Conservation (phyloP, 2,797 vertebrate species). For the Pseudochromis fuscus region DNA sequence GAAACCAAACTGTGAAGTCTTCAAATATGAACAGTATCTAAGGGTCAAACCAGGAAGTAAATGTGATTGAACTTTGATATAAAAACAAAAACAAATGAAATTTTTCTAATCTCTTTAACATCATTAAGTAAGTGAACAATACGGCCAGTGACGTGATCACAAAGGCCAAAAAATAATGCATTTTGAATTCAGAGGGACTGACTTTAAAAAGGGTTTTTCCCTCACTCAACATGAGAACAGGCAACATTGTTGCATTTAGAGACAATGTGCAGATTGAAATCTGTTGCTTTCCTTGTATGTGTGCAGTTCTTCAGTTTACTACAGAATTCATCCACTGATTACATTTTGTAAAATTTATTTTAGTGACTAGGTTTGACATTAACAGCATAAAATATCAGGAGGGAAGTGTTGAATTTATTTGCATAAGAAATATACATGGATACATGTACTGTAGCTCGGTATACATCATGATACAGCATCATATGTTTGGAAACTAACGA, state of each 20-base stretch:
- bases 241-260: background rate
- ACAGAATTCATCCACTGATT: too few species aligned
- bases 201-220: background rate
- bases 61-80: too few species aligned
- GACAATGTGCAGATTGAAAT: background rate
- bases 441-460: background rate
- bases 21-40: too few species aligned
- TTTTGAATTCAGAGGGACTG: too few species aligned
- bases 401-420: background rate
- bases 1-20: too few species aligned
- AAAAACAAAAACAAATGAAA: too few species aligned
- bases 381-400: background rate
- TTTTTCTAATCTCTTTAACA: too few species aligned
- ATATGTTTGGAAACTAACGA: constrained; percentile 27
- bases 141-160: too few species aligned
- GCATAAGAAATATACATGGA: background rate
- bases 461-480: background rate
- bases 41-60: too few species aligned
- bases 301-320: background rate
- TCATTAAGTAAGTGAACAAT: too few species aligned
- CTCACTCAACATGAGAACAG: background rate
- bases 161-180: too few species aligned
- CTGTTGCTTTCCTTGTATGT: background rate
- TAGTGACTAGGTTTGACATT: background rate
- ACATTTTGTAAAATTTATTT: too few species aligned